Evolutionary conservation across 2,888 invertebrate genomes (phyloP), one percentile per base, ranked within the genome.

Genomic region (Euzophera pinguis): DNA sequence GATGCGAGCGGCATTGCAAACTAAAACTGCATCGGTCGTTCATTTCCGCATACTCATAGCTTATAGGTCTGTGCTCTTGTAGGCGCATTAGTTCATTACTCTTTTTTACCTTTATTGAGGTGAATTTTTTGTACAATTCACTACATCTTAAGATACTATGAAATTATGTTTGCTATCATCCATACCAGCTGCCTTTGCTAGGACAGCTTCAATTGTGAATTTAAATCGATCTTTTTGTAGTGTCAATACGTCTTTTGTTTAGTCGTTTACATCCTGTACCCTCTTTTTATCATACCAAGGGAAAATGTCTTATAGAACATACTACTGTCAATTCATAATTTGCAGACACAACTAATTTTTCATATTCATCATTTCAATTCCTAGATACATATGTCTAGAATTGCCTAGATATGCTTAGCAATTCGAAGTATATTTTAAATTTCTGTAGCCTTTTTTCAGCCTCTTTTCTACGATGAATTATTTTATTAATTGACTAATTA

Each of bases 1-100:
- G 66, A 72, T 70, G 73, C 68, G 65, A 71, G 63, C 68, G 62
- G 65, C 67, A 73, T 71, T 67, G 70, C 69, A 64, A 63, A 73
- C 73, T 78, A 83, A 83, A 82, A 77, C 78, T 83, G 79, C 71
- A 67, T 62, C 64, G 60, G 62, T 61, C 64, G 59, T 63, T 68
- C 69, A 69, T 75, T 81, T 81, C 79, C 79, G 75, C 72, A 72
- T 78, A 65, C 66, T 22, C 52, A 39, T 32, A 37, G 29, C 32
- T 6, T 3, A 7, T 32, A 6, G 8, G 32, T n/a, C n/a, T n/a
- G 22, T 22, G 22, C 22, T 22, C 22, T 22, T 22, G 2, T 22
- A 22, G 22, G 22, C 22, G 22, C 22, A 22, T 22, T 5, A 5
- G 22, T 5, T 3, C 22, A 22, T 22, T 22, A 22, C 22, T 22